Base-by-base conservation (phyloP, 2,797 vertebrate genomes). In the Helarctos malayanus region DNA sequence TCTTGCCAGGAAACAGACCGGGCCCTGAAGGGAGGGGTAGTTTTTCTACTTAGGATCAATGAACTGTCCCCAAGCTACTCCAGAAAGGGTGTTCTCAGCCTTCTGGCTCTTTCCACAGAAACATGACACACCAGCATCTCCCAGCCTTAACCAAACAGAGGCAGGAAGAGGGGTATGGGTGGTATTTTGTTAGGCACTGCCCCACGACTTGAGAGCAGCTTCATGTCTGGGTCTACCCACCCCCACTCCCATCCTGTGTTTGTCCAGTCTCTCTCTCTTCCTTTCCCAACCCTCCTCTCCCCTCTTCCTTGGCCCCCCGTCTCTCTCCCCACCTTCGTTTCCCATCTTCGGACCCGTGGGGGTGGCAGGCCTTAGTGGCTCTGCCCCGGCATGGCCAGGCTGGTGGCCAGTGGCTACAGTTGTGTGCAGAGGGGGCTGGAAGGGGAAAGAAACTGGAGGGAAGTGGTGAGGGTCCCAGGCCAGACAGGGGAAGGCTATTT, bases 171-270 rank as follows among this genome's bases (percentile, higher is more conserved):
- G 38, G 38, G 57, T 11, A 73, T 61, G 32, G 35, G 83, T 78
- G 87, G 71, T 97, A 76, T 97, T 98, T 97, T 97, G 87, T 90
- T 96, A 96, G 97, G 89, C 93, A 47, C 65, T 65, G 73, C 13
- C 87, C 84, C 86, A 61, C 13, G 65, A 79, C 65, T 97, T 54
- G 12, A 59, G 69, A 88, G 84, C 73, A 23, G 57, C 71, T 75
- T 95, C 87, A 27, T 78, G 95, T 97, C 92, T 95, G 75, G 69
- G 76, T 88, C 81, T 59, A 49, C 71, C 25, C 49, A 52, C n/a
- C n/a, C 41, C 8, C 65, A 47, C 83, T 76, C 73, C 85, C 4
- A 4, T 71, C 86, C 94, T 88, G 38, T 97, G 96, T 98, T 97
- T 98, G 89, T 95, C 81, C 82, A 11, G 92, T 90, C 82, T 95